These are phyloP conservation scores for Anthoscopus minutus DNA, from an alignment of 2,113 vertebrate genomes.

Conservation along the genomic window DNA sequence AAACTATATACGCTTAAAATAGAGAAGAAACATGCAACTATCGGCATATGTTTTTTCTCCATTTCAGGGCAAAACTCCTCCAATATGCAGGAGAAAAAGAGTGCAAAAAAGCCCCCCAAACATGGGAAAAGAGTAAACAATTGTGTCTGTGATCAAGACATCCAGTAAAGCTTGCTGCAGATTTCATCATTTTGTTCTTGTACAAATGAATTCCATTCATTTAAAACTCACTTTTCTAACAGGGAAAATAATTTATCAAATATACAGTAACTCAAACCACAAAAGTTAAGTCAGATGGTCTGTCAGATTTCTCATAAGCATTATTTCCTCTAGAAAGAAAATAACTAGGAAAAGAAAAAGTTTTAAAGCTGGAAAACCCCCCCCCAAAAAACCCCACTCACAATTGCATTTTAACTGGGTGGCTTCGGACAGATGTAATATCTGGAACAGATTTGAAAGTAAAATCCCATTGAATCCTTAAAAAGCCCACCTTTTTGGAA, in stretches of 20 bases:
- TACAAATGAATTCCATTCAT: neutral
- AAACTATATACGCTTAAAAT: neutral
- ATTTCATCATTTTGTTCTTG: neutral
- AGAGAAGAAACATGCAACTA: neutral
- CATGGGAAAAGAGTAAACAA: neutral
- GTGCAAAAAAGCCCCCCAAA: accelerated
- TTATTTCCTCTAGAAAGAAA: neutral
- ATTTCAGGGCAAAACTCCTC: neutral
- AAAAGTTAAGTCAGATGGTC: neutral
- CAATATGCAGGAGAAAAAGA: neutral
- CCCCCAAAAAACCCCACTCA: neutral
- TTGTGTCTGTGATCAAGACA: neutral
- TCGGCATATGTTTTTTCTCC: neutral
- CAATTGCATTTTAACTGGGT: neutral
- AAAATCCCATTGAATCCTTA: neutral
- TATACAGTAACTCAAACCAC: neutral
- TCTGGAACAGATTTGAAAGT: neutral
- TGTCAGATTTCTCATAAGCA: neutral
- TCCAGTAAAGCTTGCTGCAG: neutral
- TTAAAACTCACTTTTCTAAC: neutral
- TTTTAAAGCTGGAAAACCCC: too few species aligned
- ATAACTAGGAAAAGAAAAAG: neutral
- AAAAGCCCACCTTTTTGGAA: neutral
- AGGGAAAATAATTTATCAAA: neutral
- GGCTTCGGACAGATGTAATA: neutral